Evolutionary conservation across 2,113 vertebrate species (phyloP), one percentile per base, ranked within the genome.

Genomic region (Brienomyrus longianalis): DNA sequence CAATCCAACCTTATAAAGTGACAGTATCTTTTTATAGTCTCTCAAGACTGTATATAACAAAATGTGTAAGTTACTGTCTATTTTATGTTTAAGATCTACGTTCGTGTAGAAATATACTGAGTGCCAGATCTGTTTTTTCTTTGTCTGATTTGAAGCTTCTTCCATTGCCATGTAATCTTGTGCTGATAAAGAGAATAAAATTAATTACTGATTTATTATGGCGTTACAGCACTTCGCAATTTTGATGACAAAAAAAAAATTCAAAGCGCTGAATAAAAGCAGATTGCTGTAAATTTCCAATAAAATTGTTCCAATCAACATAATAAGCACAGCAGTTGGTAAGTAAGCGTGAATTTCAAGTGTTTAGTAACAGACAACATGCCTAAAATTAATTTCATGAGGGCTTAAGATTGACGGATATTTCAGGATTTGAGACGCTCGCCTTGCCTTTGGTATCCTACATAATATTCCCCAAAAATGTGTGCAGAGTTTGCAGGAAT

Each of bases 11-110:
- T 43, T 88, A 19, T 39, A 9, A 11, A 86, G 83, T 90, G 89
- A 91, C 95, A 95, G 94, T 96, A 90, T 96, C 95, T 91, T 94
- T 96, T 96, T 97, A 97, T 97, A 92, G 94, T 96, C 96, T 96
- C 96, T 97, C 96, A 94, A 94, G 96, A 95, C 51, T 97, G 96
- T 97, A 96, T 93, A 96, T 97, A 96, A 90, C 95, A 93, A 92
- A 90, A 91, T 95, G 95, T 96, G 96, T 93, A 96, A 95, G 90
- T 95, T 95, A 93, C 91, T 94, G 85, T 90, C 96, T 95, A 95
- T 96, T 96, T 97, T 96, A 94, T 96, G 94, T 84, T 94, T 93
- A 94, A 92, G 92, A 91, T 90, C 80, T 93, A 92, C 92, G 94
- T 95, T 95, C 93, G 92, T 39, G 92, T 90, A 91, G 93, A 93